Conservation (phyloP, 2,888 invertebrate genomes). For the Sarcophaga rosellei region DNA sequence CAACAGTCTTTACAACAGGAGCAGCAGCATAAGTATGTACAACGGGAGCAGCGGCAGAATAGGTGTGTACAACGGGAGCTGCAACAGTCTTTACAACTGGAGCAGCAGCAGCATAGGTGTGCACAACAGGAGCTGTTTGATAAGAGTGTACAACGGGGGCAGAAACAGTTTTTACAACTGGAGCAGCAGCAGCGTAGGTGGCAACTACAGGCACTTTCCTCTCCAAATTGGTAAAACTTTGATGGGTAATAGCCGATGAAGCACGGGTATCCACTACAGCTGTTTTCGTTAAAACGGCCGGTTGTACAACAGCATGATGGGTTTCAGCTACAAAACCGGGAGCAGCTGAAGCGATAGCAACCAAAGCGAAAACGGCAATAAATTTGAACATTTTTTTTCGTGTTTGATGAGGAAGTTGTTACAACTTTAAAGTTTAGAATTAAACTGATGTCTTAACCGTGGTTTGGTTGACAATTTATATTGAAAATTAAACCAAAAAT, state of each 20-base stretch:
- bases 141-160: slow-evolving; percentile 69
- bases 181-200: slow-evolving; percentile 66
- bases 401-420: background rate
- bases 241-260: slow-evolving; percentile 83
- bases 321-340: slow-evolving; percentile 77
- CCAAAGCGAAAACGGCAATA: slow-evolving; percentile 85
- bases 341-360: slow-evolving; percentile 81
- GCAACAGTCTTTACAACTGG: slow-evolving; percentile 70
- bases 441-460: slow-evolving; percentile 37
- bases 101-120: slow-evolving; percentile 82
- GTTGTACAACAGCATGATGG: slow-evolving; percentile 77
- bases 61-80: slow-evolving; percentile 43
- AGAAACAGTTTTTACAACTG: slow-evolving; percentile 80
- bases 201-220: slow-evolving; percentile 80
- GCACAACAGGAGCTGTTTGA: slow-evolving; percentile 59
- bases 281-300: slow-evolving; percentile 74
- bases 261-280: slow-evolving; percentile 78
- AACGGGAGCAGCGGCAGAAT: slow-evolving; percentile 19
- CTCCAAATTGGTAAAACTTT: slow-evolving; percentile 83
- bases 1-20: slow-evolving; percentile 28
- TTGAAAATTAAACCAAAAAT: background rate
- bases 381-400: slow-evolving; percentile 42
- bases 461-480: slow-evolving; percentile 44
- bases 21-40: slow-evolving; percentile 32
- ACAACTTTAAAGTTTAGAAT: slow-evolving; percentile 40